Evolutionary conservation across 2,888 invertebrate species (phyloP).

Genomic region (Ommatoiulus sabulosus): DNA sequence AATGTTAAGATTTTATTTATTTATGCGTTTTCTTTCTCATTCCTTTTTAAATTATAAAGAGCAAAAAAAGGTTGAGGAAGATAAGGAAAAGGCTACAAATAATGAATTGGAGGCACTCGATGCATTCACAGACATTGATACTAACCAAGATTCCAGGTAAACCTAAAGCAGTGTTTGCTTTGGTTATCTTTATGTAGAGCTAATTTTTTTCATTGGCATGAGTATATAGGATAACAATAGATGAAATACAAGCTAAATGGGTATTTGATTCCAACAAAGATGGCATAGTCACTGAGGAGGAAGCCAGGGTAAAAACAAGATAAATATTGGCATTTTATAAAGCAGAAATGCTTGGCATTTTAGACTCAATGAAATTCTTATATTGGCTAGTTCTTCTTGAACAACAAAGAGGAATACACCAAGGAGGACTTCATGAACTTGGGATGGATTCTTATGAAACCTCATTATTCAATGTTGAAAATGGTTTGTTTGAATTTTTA

Average conservation of each 20-base stretch:
- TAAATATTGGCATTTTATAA: constrained; percentile 62
- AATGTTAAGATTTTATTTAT: background rate
- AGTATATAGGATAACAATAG: constrained; percentile 72
- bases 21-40: background rate
- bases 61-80: constrained; percentile 72
- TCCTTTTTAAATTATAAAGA: constrained; percentile 63
- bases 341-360: constrained; percentile 62
- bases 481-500: constrained; percentile 70
- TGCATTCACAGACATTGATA: constrained; percentile 84
- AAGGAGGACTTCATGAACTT: constrained; percentile 66
- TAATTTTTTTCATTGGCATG: too few relatives aligned
- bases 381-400: constrained; percentile 62
- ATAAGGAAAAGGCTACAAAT: constrained; percentile 68
- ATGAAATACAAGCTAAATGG: constrained; percentile 73
- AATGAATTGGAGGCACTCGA: constrained; percentile 64
- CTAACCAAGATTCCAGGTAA: constrained; percentile 76
- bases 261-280: constrained; percentile 91
- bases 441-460: constrained; percentile 84
- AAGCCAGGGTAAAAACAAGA: constrained; percentile 73
- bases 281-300: constrained; percentile 88
- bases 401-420: constrained; percentile 62
- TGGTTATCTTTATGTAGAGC: too few relatives aligned
- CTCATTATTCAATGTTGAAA: constrained; percentile 65
- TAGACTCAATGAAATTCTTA: constrained; percentile 41
- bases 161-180: background rate